phyloP scores from a whole-genome alignment of 2,113 vertebrate genomes.

The Platichthys flesus region DNA sequence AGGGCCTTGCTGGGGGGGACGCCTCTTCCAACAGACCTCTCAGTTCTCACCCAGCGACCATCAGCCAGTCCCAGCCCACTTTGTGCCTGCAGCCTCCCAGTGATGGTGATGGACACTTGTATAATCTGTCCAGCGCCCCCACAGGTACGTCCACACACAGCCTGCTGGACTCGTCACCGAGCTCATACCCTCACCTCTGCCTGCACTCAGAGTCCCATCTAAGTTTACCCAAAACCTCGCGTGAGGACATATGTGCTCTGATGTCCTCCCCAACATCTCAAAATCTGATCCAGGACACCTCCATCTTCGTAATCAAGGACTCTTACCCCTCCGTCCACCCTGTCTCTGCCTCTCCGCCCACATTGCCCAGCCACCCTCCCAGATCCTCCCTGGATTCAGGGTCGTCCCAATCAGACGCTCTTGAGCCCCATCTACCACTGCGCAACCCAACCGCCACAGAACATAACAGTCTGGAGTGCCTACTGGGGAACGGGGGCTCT shows the following conservation, averaged over 20 bases:
- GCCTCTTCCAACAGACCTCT: slow-evolving; percentile 46
- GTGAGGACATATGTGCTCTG: slow-evolving; percentile 40
- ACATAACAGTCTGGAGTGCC: slow-evolving; percentile 80
- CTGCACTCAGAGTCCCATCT: slow-evolving; percentile 40
- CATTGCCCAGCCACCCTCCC: slow-evolving; percentile 16
- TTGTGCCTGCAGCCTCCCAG: slow-evolving; percentile 72
- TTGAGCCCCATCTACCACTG: slow-evolving; percentile 43
- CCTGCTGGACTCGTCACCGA: slow-evolving; percentile 49
- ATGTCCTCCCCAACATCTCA: slow-evolving; percentile 25
- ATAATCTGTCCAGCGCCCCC: slow-evolving; percentile 65
- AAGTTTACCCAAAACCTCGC: slow-evolving; percentile 34
- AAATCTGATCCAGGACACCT: slow-evolving; percentile 48
- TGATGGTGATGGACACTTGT: slow-evolving; percentile 55
- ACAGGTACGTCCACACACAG: slow-evolving; percentile 69
- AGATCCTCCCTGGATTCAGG: slow-evolving; percentile 54
- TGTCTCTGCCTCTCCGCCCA: slow-evolving; percentile 36
- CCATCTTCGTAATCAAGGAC: slow-evolving; percentile 61
- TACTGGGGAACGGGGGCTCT: slow-evolving; percentile 71
- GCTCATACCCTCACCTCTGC: slow-evolving; percentile 57
- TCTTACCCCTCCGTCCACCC: slow-evolving; percentile 31
- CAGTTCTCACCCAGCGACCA: slow-evolving; percentile 38
- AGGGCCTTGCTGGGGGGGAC: slow-evolving; percentile 43
- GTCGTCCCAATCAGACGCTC: slow-evolving; percentile 35
- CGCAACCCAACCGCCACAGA: slow-evolving; percentile 58
- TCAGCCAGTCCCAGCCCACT: slow-evolving; percentile 79